A percentile compares a stretch with the other conserved stretches of the same genome.
These are phyloP conservation scores for Rhinoderma darwinii DNA, from an alignment of 2,113 vertebrate species.

Conservation along the genomic window DNA sequence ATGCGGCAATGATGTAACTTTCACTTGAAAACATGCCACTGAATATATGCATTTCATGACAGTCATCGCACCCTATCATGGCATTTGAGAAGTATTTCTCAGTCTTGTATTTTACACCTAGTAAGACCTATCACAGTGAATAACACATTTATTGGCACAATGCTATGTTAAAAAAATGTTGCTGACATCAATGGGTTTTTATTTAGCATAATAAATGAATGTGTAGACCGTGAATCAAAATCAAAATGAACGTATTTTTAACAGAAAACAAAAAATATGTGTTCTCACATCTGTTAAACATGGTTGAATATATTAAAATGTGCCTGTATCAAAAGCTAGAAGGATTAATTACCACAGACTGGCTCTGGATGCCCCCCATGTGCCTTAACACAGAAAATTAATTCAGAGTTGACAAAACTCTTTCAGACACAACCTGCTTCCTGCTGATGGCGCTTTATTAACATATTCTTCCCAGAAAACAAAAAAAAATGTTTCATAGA, in stretches of 20 bases:
- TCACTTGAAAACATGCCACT: slow-evolving; percentile 26
- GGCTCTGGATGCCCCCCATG: slow-evolving; percentile 77
- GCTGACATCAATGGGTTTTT: slow-evolving; percentile 20
- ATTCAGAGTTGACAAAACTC: slow-evolving; percentile 90
- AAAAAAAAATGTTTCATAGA: slow-evolving; percentile 81
- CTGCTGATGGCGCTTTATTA: slow-evolving; percentile 86
- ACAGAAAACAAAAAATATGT: slow-evolving; percentile 73
- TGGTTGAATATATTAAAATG: slow-evolving; percentile 76
- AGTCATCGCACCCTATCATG: slow-evolving; percentile 15
- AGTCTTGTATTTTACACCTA: slow-evolving; percentile 15
- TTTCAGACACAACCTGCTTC: slow-evolving; percentile 86
- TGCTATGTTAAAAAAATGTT: background rate
- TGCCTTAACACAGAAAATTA: slow-evolving; percentile 86
- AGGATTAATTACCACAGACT: slow-evolving; percentile 83
- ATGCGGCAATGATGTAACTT: slow-evolving; percentile 7
- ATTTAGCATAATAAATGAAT: background rate
- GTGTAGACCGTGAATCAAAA: background rate
- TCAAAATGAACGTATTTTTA: background rate
- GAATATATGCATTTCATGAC: slow-evolving; percentile 43
- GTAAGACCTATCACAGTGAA: background rate
- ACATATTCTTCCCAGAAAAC: slow-evolving; percentile 87
- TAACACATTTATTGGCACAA: background rate
- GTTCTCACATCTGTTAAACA: slow-evolving; percentile 80
- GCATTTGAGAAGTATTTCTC: slow-evolving; percentile 3
- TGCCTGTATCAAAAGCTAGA: slow-evolving; percentile 81